Conservation (phyloP, 2,113 vertebrate species). For the Cebidichthys violaceus region DNA sequence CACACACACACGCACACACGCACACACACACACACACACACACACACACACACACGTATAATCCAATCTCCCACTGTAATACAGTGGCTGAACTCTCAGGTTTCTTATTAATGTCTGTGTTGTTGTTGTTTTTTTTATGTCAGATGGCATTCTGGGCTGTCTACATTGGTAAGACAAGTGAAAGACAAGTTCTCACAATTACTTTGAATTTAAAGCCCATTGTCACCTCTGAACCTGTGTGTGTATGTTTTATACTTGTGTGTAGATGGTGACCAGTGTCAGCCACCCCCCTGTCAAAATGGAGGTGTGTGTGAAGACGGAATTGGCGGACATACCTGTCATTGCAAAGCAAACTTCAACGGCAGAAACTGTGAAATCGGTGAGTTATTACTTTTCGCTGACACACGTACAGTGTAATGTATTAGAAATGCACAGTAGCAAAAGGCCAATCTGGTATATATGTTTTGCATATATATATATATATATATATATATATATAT, state of each 20-base stretch:
- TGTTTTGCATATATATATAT: no score
- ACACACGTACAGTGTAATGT: not conserved
- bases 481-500: no score
- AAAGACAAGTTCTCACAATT: not conserved
- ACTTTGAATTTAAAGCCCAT: not conserved
- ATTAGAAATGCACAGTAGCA: no score
- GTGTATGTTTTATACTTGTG: constrained; percentile 12
- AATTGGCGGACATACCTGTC: constrained; percentile 88
- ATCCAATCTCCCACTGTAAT: not conserved
- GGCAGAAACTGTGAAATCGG: constrained; percentile 96
- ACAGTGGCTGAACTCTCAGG: not conserved
- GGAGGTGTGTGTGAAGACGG: constrained; percentile 87
- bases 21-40: not conserved
- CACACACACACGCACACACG: no score
- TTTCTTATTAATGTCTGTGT: constrained; percentile 6
- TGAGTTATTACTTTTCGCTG: constrained; percentile 64
- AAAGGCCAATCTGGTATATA: no score
- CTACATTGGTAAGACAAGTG: constrained; percentile 61
- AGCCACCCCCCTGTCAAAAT: constrained; percentile 90
- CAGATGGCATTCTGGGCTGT: constrained; percentile 74
- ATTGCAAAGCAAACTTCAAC: constrained; percentile 86
- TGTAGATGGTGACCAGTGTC: constrained; percentile 93
- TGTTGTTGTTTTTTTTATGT: constrained; percentile 23
- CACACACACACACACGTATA: not conserved
- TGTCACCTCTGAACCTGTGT: not conserved